Conservation (phyloP, 2,797 vertebrate species). For the Squalus acanthias region DNA sequence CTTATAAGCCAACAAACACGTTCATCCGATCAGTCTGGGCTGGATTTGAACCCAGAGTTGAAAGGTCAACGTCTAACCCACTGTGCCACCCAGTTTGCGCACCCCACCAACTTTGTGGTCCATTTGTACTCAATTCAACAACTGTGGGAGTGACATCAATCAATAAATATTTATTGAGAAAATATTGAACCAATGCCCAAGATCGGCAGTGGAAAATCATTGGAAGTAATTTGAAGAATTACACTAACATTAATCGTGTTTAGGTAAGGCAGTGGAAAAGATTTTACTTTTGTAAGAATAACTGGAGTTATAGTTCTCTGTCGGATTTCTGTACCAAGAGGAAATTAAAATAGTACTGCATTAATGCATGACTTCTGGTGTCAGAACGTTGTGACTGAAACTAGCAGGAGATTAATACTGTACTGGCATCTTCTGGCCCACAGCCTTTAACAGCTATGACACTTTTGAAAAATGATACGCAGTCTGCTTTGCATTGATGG, state of each 20-base stretch:
- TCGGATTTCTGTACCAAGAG: constrained; percentile 12
- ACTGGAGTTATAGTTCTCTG: not conserved
- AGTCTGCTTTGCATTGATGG: constrained; percentile 80
- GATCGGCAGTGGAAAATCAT: not conserved
- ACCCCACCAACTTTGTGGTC: not conserved
- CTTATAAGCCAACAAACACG: not conserved
- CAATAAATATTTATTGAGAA: constrained; percentile 13
- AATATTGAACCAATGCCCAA: constrained; percentile 33
- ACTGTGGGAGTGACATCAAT: constrained; percentile 15
- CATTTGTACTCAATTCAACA: constrained; percentile 28
- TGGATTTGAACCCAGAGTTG: not conserved
- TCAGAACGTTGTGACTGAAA: constrained; percentile 23
- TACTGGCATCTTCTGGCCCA: constrained; percentile 5
- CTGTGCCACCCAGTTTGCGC: not conserved
- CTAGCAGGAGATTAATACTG: constrained; percentile 14
- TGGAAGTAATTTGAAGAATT: constrained; percentile 32
- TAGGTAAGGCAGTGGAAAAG: constrained; percentile 33
- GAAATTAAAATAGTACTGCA: constrained; percentile 34
- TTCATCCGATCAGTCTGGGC: not conserved
- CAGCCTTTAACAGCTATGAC: constrained; percentile 35
- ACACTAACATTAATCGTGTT: constrained; percentile 22
- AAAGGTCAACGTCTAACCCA: not conserved
- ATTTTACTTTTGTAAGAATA: constrained; percentile 20
- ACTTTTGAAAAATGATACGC: constrained; percentile 52
- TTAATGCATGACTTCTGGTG: not conserved